Evolutionary conservation across 2,797 vertebrate species (phyloP).

Genomic region (Aviceda cuculoides): DNA sequence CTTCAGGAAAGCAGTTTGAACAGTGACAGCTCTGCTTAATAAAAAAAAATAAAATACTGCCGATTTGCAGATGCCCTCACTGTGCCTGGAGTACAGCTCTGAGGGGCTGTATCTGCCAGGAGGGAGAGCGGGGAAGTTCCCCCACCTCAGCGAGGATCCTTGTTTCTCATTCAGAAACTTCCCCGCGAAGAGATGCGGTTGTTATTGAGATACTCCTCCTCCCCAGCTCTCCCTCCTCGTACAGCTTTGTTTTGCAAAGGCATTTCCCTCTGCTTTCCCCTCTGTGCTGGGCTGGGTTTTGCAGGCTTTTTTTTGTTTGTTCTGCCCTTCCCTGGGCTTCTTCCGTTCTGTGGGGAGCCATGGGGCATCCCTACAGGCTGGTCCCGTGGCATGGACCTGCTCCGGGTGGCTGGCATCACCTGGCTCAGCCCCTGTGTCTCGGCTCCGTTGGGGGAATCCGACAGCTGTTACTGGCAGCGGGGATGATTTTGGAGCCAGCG

Average conservation of each 20-base stretch:
- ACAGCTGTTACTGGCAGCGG: neutral
- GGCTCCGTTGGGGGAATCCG: neutral
- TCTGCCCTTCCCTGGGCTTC: neutral
- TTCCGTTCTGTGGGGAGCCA: neutral
- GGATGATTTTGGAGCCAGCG: neutral
- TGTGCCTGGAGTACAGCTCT: neutral
- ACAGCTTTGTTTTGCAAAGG: neutral
- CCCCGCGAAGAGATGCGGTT: neutral
- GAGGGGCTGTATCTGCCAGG: neutral
- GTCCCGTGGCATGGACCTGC: neutral
- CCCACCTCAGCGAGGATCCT: neutral
- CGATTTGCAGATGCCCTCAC: neutral
- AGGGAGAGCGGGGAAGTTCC: neutral
- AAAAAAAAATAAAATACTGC: too few relatives aligned
- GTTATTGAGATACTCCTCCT: neutral
- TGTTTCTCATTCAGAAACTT: conserved; percentile 15
- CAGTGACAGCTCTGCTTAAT: neutral
- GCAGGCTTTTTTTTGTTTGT: neutral
- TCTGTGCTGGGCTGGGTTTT: neutral
- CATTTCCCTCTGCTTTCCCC: neutral
- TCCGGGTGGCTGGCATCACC: neutral
- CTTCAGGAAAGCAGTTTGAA: neutral
- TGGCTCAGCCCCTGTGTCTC: neutral
- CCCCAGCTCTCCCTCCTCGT: neutral
- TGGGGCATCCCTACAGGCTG: neutral